Evolutionary conservation across 1,140 invertebrate genomes (phyloP).

Genomic region (Ceratosolen solmsi): DNA sequence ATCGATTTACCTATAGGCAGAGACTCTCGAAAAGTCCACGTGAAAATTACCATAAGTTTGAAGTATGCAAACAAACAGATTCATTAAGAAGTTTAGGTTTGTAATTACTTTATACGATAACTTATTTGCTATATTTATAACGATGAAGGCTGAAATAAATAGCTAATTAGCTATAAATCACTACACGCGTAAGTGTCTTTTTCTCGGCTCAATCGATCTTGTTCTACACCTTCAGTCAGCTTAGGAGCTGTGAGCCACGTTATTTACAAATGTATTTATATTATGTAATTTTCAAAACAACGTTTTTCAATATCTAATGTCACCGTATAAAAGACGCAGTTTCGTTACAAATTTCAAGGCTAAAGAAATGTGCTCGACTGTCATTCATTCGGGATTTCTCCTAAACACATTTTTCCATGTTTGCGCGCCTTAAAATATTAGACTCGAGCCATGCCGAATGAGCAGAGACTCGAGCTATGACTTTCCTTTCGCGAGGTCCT

Average conservation of each 20-base stretch:
- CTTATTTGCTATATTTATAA: not conserved
- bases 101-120: not conserved
- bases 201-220: not conserved
- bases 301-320: too few species aligned
- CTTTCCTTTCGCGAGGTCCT: not conserved
- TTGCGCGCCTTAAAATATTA: too few species aligned
- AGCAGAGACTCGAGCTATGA: not conserved
- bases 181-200: not conserved
- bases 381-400: too few species aligned
- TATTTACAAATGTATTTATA: not conserved
- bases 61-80: not conserved
- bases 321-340: too few species aligned
- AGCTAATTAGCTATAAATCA: conserved; percentile 19
- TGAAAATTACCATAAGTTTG: not conserved
- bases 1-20: not conserved
- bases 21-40: not conserved
- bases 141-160: not conserved
- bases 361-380: too few species aligned
- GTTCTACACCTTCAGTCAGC: not conserved
- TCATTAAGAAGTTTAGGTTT: not conserved
- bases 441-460: not conserved
- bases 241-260: not conserved
- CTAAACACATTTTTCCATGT: too few species aligned
- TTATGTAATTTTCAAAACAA: too few species aligned
- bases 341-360: too few species aligned